Evolutionary conservation across 2,888 invertebrate species (phyloP).

Genomic region (Sminthurides aquaticus): DNA sequence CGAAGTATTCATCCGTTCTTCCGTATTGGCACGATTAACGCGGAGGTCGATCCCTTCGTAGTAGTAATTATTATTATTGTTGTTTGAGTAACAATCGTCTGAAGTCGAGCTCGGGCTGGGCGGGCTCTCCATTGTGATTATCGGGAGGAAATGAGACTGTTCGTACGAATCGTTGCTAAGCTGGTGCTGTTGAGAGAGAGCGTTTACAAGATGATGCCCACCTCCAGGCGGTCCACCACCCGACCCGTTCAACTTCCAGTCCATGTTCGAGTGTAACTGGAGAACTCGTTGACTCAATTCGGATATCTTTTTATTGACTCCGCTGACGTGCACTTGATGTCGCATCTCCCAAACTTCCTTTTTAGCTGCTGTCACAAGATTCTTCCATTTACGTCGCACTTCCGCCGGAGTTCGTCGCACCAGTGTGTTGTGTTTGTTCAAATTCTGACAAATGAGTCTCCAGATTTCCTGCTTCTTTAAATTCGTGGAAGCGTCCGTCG

Average conservation of each 20-base stretch:
- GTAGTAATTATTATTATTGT: constrained; percentile 30
- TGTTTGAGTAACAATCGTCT: constrained; percentile 12
- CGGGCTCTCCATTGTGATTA: constrained; percentile 40
- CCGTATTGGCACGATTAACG: constrained; percentile 28
- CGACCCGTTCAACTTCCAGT: constrained; percentile 21
- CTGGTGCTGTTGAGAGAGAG: constrained; percentile 1
- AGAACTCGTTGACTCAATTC: constrained; percentile 42
- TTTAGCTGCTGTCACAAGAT: constrained; percentile 43
- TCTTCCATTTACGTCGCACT: constrained; percentile 43
- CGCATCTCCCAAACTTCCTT: constrained; percentile 43
- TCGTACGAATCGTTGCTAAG: constrained; percentile 19
- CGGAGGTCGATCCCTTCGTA: constrained; percentile 42
- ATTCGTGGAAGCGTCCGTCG: constrained; percentile 43
- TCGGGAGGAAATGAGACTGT: constrained; percentile 38
- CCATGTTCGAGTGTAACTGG: constrained; percentile 37
- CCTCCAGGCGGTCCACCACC: neutral
- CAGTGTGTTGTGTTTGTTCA: constrained; percentile 41
- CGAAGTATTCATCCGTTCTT: constrained; percentile 18
- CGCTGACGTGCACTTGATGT: constrained; percentile 35
- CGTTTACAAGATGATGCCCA: neutral
- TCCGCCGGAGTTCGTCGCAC: constrained; percentile 43
- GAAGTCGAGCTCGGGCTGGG: constrained; percentile 15
- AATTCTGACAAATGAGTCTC: constrained; percentile 42
- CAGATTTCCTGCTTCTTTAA: constrained; percentile 43
- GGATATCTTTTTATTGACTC: constrained; percentile 35